These are phyloP conservation scores for Thaleichthys pacificus DNA, from an alignment of 2,797 vertebrate species.

Conservation along the genomic window DNA sequence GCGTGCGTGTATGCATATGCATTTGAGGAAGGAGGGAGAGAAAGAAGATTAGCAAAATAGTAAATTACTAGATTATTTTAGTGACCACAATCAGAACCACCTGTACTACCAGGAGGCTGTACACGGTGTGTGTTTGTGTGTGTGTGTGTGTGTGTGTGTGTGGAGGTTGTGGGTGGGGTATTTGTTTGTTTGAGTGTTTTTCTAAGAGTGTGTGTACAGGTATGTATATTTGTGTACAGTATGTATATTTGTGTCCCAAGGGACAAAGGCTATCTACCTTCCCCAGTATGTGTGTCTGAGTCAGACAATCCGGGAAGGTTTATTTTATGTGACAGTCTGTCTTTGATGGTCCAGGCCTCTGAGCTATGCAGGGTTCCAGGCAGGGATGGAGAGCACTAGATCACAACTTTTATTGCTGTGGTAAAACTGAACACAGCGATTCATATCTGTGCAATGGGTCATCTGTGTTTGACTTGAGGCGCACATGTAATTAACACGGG, in stretches of 20 bases:
- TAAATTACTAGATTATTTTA: background rate
- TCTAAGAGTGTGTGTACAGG: background rate
- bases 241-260: background rate
- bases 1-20: conserved; percentile 2
- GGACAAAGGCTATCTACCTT: too few species aligned
- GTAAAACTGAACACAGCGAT: conserved; percentile 50
- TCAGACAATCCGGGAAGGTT: conserved; percentile 24
- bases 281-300: background rate
- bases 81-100: background rate
- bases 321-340: conserved; percentile 50
- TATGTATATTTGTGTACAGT: background rate
- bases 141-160: too few species aligned
- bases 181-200: too few species aligned
- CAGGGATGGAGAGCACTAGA: conserved; percentile 39
- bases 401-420: conserved; percentile 56
- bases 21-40: background rate
- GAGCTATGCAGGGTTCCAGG: conserved; percentile 17
- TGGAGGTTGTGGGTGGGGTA: too few species aligned
- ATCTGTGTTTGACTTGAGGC: conserved; percentile 6
- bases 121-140: too few species aligned
- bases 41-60: background rate
- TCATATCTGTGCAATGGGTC: conserved; percentile 29
- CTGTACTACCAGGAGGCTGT: background rate
- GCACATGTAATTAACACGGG: conserved; percentile 14
- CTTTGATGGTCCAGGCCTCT: conserved; percentile 39